A percentile compares a stretch with the other conserved stretches of the same genome.
These are phyloP conservation scores for Pseudopodoces humilis DNA, from an alignment of 2,113 vertebrate species.

Conservation along the genomic window DNA sequence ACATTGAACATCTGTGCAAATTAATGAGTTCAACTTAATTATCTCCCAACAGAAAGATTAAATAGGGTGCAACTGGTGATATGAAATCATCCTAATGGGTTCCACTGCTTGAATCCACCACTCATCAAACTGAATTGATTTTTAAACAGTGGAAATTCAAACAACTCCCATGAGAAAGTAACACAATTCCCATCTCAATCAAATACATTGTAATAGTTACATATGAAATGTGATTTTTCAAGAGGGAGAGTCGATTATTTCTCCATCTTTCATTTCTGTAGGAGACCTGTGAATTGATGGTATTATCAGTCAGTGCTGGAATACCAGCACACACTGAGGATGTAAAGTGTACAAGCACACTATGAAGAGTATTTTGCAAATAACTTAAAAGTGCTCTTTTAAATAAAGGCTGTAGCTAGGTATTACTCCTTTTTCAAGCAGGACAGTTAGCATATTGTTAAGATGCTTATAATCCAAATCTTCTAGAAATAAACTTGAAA, in stretches of 20 bases:
- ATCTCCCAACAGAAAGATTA: conserved; percentile 51
- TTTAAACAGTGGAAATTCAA: conserved; percentile 60
- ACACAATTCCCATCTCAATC: conserved; percentile 58
- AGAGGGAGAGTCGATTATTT: neutral
- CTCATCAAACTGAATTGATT: conserved; percentile 53
- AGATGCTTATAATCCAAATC: neutral
- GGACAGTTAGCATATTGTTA: neutral
- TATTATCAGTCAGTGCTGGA: neutral
- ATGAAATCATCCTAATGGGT: conserved; percentile 16
- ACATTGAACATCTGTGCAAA: conserved; percentile 2
- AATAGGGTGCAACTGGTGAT: conserved; percentile 32
- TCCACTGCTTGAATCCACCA: conserved; percentile 44
- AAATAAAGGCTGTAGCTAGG: neutral
- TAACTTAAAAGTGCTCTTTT: neutral
- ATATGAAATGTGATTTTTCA: conserved; percentile 45
- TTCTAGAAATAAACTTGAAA: neutral
- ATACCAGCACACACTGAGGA: neutral
- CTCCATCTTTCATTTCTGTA: conserved; percentile 1
- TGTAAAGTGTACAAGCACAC: neutral
- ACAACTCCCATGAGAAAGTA: conserved; percentile 49
- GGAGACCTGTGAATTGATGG: neutral
- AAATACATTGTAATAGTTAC: conserved; percentile 50
- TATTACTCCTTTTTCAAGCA: neutral
- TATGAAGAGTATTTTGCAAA: neutral
- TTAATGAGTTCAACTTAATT: conserved; percentile 41